A percentile compares a stretch with the other conserved stretches of the same genome.
Evolutionary conservation across 2,888 invertebrate genomes (phyloP).

Genomic region (Spicauda simplicius): DNA sequence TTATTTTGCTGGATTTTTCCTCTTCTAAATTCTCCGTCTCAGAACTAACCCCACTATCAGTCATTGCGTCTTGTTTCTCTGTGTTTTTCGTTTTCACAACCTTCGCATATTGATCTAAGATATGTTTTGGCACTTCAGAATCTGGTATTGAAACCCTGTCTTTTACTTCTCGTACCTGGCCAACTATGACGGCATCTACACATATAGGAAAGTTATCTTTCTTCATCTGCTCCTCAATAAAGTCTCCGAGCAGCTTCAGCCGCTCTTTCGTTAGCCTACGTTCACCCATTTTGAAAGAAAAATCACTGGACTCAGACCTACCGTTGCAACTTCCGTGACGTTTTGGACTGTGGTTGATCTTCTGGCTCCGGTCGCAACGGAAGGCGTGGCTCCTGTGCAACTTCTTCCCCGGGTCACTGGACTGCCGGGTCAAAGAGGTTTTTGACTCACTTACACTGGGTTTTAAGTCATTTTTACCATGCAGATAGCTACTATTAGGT

Average conservation of each 20-base stretch:
- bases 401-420: constrained; percentile 81
- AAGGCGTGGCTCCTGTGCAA: constrained; percentile 86
- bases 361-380: constrained; percentile 79
- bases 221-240: constrained; percentile 75
- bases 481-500: constrained; percentile 72
- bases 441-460: constrained; percentile 57
- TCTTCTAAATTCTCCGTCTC: constrained; percentile 80
- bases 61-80: constrained; percentile 71
- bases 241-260: constrained; percentile 67
- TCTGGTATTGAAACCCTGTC: constrained; percentile 64
- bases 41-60: constrained; percentile 80
- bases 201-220: constrained; percentile 67
- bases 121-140: constrained; percentile 72
- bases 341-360: constrained; percentile 62
- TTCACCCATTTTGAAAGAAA: constrained; percentile 68
- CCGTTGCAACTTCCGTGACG: constrained; percentile 72
- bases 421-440: constrained; percentile 68
- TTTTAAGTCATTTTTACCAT: constrained; percentile 66
- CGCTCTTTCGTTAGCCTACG: constrained; percentile 70
- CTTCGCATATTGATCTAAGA: constrained; percentile 77
- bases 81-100: constrained; percentile 68
- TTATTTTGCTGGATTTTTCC: constrained; percentile 62
- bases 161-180: constrained; percentile 47
- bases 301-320: constrained; percentile 68
- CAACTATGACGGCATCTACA: constrained; percentile 42